A percentile compares a stretch with the other conserved stretches of the same genome.
Conservation (phyloP, 2,113 vertebrate genomes). For the Callipepla californica region DNA sequence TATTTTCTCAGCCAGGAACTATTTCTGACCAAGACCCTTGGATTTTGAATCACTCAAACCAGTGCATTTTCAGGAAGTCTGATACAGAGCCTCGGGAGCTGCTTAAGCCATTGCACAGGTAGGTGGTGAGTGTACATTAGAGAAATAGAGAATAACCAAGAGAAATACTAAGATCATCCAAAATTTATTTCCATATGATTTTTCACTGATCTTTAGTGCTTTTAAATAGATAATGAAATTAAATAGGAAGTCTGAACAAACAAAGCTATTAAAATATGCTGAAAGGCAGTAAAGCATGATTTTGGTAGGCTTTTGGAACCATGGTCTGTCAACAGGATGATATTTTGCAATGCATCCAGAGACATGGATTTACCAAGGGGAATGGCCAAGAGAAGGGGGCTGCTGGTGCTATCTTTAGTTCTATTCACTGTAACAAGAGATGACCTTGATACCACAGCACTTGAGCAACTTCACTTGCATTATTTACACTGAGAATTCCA, state of each 20-base stretch:
- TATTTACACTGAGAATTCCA: neutral
- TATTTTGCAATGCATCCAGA: neutral
- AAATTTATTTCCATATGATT: neutral
- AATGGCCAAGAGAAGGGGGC: neutral
- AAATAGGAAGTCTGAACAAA: neutral
- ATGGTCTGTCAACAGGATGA: neutral
- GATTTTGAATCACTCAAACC: conserved; percentile 42
- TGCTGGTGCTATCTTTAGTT: neutral
- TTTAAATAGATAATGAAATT: neutral
- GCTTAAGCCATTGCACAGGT: conserved; percentile 63
- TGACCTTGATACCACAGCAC: neutral
- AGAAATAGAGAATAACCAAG: neutral
- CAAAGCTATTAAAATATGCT: neutral
- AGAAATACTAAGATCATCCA: neutral
- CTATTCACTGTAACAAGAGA: neutral
- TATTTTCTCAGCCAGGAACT: conserved; percentile 72
- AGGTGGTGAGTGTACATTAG: conserved; percentile 10
- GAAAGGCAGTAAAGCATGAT: neutral
- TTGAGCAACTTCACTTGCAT: neutral
- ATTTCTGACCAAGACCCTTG: conserved; percentile 56
- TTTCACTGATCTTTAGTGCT: neutral
- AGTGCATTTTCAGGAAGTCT: conserved; percentile 29
- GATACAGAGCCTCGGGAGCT: conserved; percentile 58
- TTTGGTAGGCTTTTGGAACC: neutral
- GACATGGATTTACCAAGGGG: neutral